Evolutionary conservation across 2,888 invertebrate genomes (phyloP).

Genomic region (Meteorus cinctellus): DNA sequence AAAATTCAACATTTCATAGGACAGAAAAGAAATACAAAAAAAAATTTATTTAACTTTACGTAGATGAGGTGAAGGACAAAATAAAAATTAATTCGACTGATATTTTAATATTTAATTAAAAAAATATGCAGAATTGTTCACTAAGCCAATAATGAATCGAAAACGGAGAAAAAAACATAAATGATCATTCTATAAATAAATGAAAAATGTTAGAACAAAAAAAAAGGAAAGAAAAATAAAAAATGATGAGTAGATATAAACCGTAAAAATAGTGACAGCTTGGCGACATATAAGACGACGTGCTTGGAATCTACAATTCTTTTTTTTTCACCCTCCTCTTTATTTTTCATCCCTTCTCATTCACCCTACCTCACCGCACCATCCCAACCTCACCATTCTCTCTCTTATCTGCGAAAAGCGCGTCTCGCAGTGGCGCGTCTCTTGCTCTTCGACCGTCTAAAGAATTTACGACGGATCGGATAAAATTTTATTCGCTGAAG

Average conservation of each 20-base stretch:
- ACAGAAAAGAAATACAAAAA: too few relatives aligned
- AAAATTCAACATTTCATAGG: too few relatives aligned
- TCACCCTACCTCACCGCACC: too few relatives aligned
- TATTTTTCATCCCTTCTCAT: too few relatives aligned
- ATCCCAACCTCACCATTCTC: not conserved
- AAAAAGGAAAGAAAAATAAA: not conserved
- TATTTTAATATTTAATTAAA: too few relatives aligned
- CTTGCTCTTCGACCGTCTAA: constrained; percentile 18
- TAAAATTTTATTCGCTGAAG: constrained; percentile 28
- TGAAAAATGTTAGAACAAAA: not conserved
- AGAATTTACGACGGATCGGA: constrained; percentile 34
- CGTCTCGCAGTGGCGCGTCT: not conserved
- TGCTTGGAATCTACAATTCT: not conserved
- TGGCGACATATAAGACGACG: constrained; percentile 30
- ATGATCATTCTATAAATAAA: not conserved
- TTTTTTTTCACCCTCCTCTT: not conserved
- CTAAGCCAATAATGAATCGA: too few relatives aligned
- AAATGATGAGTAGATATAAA: constrained; percentile 2
- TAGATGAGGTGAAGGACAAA: too few relatives aligned
- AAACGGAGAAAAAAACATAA: not conserved
- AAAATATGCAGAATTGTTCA: too few relatives aligned
- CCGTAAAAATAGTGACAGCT: constrained; percentile 19
- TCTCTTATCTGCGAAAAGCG: constrained; percentile 12
- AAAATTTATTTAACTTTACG: too few relatives aligned
- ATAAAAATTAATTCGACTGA: too few relatives aligned